Conservation (phyloP, 2,797 vertebrate genomes). For the Hirundo rustica region DNA sequence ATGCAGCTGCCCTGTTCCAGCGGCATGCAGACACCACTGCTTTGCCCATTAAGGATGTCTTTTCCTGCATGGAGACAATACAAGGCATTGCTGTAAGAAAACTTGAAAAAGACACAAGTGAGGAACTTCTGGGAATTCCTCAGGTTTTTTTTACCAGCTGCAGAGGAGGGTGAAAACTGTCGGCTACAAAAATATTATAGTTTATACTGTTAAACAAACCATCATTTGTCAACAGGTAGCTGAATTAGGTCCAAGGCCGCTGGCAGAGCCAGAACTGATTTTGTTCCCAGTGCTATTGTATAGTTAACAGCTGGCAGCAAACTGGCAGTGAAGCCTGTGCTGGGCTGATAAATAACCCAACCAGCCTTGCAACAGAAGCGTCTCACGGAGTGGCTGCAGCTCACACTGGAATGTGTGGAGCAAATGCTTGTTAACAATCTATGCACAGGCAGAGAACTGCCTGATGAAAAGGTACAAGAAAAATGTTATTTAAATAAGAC, state of each 20-base stretch:
- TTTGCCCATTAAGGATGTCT: background rate
- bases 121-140: background rate
- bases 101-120: background rate
- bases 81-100: background rate
- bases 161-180: slow-evolving; percentile 29
- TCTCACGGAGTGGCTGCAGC: background rate
- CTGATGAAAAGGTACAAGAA: slow-evolving; percentile 21
- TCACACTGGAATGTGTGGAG: background rate
- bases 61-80: background rate
- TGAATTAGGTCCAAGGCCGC: background rate
- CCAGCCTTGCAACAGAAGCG: background rate
- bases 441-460: background rate
- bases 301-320: slow-evolving; percentile 49
- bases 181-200: slow-evolving; percentile 6
- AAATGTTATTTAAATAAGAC: slow-evolving; percentile 17
- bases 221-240: slow-evolving; percentile 57
- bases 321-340: background rate
- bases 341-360: background rate
- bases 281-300: background rate
- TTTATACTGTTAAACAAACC: slow-evolving; percentile 31
- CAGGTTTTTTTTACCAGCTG: background rate
- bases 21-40: background rate
- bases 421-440: background rate
- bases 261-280: background rate
- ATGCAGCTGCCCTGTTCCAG: background rate